Conservation (phyloP, 2,888 invertebrate species). For the Calliopum simillimum region DNA sequence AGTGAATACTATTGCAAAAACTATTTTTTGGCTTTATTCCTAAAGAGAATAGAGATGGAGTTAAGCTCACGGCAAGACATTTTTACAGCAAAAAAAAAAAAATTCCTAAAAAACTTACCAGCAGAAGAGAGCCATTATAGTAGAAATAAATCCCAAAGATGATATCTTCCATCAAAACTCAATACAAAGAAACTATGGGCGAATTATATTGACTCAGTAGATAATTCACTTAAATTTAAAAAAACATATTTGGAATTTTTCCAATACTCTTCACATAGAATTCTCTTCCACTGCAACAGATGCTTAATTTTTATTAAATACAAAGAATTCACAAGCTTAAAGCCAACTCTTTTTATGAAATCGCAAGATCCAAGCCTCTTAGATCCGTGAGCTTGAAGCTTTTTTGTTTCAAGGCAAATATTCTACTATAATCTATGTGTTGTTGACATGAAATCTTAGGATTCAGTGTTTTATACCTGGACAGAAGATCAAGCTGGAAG, state of each 20-base stretch:
- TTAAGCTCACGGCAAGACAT: conserved; percentile 25
- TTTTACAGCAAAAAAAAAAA: conserved; percentile 17
- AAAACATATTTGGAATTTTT: conserved; percentile 34
- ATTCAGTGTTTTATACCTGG: too few relatives aligned
- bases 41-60: conserved; percentile 18
- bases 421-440: too few relatives aligned
- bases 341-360: conserved; percentile 35
- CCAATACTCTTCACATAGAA: conserved; percentile 30
- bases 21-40: conserved; percentile 24
- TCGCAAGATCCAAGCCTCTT: conserved; percentile 26
- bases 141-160: too few relatives aligned
- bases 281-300: conserved; percentile 37
- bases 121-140: too few relatives aligned
- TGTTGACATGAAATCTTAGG: conserved; percentile 35
- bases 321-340: conserved; percentile 31
- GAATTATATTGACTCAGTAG: conserved; percentile 33
- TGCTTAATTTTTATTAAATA: conserved; percentile 23
- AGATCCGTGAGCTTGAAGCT: conserved; percentile 31
- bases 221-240: conserved; percentile 30
- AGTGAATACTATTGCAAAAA: conserved; percentile 37
- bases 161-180: conserved; percentile 31
- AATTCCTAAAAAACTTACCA: conserved; percentile 32
- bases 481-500: conserved; percentile 27
- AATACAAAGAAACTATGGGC: conserved; percentile 29
- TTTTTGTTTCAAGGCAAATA: too few relatives aligned